These are phyloP conservation scores for Osmerus eperlanus DNA, from an alignment of 2,113 vertebrate species.

Conservation along the genomic window DNA sequence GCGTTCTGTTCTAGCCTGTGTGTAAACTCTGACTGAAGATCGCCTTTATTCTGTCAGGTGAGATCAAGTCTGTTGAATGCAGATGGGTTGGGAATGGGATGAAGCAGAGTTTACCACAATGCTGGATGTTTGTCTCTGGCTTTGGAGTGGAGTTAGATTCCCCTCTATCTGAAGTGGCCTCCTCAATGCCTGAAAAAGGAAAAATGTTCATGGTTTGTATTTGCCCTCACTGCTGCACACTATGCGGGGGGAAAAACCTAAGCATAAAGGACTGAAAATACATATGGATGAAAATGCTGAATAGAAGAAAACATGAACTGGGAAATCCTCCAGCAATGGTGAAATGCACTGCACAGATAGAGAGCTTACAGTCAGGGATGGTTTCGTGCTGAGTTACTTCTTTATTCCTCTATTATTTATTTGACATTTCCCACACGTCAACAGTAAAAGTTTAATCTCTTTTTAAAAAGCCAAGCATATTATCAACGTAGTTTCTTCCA, in stretches of 20 bases:
- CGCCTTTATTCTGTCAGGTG: background rate
- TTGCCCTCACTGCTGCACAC: conserved; percentile 13
- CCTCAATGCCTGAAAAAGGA: conserved; percentile 1
- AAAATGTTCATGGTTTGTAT: conserved; percentile 23
- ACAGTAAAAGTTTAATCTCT: conserved; percentile 8
- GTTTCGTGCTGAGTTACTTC: conserved; percentile 11
- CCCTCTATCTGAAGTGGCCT: background rate
- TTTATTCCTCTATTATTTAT: conserved; percentile 14
- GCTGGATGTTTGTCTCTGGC: background rate
- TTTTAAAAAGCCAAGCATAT: background rate
- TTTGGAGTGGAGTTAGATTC: background rate
- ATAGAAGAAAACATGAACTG: conserved; percentile 15
- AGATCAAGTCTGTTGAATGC: background rate
- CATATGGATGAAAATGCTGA: conserved; percentile 22
- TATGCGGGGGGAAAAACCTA: conserved; percentile 3
- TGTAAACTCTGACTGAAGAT: background rate
- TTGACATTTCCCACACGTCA: conserved; percentile 6
- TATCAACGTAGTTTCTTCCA: background rate
- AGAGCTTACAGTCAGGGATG: conserved; percentile 13
- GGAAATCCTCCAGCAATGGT: background rate
- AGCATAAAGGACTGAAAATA: conserved; percentile 29
- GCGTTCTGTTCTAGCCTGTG: background rate
- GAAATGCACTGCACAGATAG: conserved; percentile 21
- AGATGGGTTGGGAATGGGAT: background rate
- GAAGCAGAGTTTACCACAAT: no score